Percentiles rank a stretch among this genome's conserved stretches.
These are phyloP conservation scores for Drosophila dunni DNA, from an alignment of 1,140 invertebrate species.

Conservation along the genomic window DNA sequence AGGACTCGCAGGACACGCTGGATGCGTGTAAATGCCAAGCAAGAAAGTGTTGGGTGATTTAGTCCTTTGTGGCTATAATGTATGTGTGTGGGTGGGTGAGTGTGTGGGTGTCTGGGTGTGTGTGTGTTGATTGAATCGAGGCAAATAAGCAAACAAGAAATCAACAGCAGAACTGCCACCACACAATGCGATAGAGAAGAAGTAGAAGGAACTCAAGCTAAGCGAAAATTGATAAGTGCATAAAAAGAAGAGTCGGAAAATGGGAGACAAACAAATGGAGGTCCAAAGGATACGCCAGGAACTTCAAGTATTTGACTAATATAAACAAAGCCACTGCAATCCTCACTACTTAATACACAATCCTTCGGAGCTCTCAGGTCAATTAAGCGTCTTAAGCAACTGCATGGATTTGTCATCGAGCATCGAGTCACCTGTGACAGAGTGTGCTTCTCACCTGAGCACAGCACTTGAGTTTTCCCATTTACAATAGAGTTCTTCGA, in stretches of 20 bases:
- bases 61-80: constrained; percentile 57
- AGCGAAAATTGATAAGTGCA: constrained; percentile 74
- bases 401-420: constrained; percentile 33
- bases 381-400: constrained; percentile 51
- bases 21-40: constrained; percentile 69
- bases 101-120: constrained; percentile 35
- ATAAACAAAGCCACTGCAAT: constrained; percentile 37
- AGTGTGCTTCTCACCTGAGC: constrained; percentile 9
- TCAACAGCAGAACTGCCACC: constrained; percentile 54
- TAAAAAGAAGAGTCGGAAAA: constrained; percentile 34
- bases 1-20: constrained; percentile 1
- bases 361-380: constrained; percentile 18
- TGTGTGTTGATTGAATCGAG: constrained; percentile 75
- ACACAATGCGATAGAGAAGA: constrained; percentile 6
- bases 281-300: constrained; percentile 32
- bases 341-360: background rate
- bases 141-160: constrained; percentile 80
- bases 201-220: constrained; percentile 31
- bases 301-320: constrained; percentile 45
- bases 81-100: constrained; percentile 23
- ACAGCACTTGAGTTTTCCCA: constrained; percentile 3
- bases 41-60: constrained; percentile 78
- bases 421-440: constrained; percentile 20
- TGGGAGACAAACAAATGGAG: constrained; percentile 24
- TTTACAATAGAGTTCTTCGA: background rate